Conservation (phyloP, 2,113 vertebrate genomes). For the Sinocyclocheilus anophthalmus region DNA sequence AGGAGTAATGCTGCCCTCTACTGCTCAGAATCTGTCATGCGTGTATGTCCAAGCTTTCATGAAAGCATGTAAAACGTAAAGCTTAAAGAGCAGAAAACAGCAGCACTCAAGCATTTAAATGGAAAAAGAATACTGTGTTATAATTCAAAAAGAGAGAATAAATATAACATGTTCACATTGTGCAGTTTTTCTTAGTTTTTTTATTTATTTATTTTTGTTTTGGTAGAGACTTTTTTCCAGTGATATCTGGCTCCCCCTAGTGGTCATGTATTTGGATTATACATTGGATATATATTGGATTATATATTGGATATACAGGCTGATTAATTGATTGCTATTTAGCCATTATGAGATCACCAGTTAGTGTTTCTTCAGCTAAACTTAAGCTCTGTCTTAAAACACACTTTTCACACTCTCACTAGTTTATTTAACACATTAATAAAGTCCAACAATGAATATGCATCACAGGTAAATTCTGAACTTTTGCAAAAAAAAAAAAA, state of each 20-base stretch:
- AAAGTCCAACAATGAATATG: no score
- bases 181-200: background rate
- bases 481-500: no score
- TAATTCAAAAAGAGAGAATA: background rate
- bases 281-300: no score
- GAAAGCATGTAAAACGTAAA: background rate
- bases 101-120: background rate
- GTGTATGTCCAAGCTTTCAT: background rate
- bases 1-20: slow-evolving; percentile 68
- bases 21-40: background rate
- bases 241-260: slow-evolving; percentile 35
- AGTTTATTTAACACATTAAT: no score
- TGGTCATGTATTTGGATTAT: background rate
- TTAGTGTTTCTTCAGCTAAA: no score
- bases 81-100: background rate
- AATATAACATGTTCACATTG: background rate
- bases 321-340: no score
- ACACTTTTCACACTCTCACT: no score
- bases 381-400: no score
- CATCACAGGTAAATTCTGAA: no score
- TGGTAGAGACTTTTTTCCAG: background rate
- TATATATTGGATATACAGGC: no score
- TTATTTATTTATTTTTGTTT: background rate
- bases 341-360: no score
- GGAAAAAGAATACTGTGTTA: background rate